Base-by-base conservation (phyloP, 2,888 invertebrate species). In the Drosophila mimica region DNA sequence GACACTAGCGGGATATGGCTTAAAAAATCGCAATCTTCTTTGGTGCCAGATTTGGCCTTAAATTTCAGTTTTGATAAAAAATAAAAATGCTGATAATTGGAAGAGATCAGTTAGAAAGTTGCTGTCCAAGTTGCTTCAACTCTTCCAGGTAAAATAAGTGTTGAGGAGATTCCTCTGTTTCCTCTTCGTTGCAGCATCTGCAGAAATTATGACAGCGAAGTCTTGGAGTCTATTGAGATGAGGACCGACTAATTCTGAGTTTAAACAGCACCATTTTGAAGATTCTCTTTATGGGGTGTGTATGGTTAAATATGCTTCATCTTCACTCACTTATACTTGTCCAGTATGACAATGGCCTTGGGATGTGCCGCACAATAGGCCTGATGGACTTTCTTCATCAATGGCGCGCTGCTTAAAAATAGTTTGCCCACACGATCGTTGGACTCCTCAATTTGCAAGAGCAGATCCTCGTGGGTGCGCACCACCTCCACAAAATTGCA, bases 351-450 rank as follows among this genome's bases (percentile, higher is more conserved):
- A 54, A 98, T 98, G 78, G 99, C 99, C 93, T 96, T 95, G 0
- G 99, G 99, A 94, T 99, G 99, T 81, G 97, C 96, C 66, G 96
- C 95, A 93, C 99, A 99, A 93, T 99, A 99, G 17, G 95, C 94
- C 90, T 96, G 96, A 92, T 99, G 98, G 15, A 98, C 96, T 79
- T 94, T 94, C 93, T 98, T 98, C 82, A 98, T 95, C 91, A 95
- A 95, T 28, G 97, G 96, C 6, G 97, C 97, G 93, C 96, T 96
- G 70, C 96, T 96, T 70, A 99, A 94, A 93, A 99, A 99, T 15
- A 98, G 94, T 82, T 97, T 98, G 3, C 99, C 99, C 61, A 93
- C 96, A 85, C 97, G 95, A 92, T 98, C 98, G 79, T 96, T 95
- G 94, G 97, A 96, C 83, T 96, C 96, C 93, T 98, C 98, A 75